Percentiles rank a stretch among this genome's conserved stretches.
phyloP scores from a whole-genome alignment of 2,797 vertebrate genomes.

The Psittacula derbiana region DNA sequence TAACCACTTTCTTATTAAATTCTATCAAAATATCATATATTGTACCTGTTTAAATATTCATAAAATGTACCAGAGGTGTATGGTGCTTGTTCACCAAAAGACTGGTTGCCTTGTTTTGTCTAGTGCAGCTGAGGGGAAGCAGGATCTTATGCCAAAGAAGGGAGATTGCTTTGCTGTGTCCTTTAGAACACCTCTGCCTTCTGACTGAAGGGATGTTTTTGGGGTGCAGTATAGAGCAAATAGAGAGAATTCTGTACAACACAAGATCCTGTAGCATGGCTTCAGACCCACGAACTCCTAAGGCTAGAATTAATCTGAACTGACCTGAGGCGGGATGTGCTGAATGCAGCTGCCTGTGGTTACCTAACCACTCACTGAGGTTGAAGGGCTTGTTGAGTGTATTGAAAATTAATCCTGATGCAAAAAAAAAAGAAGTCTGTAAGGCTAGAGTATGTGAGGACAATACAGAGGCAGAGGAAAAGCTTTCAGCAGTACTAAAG shows the following conservation, averaged over 20 bases:
- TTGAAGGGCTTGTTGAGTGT: rapidly evolving
- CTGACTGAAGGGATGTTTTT: neutral
- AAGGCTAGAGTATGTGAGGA: neutral
- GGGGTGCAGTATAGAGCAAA: neutral
- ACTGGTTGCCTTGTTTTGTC: neutral
- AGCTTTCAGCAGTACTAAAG: rapidly evolving
- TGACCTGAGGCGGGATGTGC: neutral
- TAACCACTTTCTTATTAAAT: neutral
- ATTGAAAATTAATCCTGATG: neutral
- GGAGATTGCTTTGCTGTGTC: neutral
- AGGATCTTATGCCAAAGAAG: neutral
- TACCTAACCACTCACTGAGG: rapidly evolving
- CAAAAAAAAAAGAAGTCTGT: neutral
- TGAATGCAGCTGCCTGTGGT: neutral
- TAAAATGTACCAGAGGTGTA: neutral
- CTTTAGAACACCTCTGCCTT: neutral
- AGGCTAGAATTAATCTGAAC: neutral
- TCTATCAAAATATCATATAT: neutral
- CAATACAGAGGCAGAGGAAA: neutral
- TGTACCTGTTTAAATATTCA: neutral
- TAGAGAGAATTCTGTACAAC: neutral
- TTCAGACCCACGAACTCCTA: neutral
- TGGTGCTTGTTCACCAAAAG: neutral
- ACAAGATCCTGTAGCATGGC: neutral
- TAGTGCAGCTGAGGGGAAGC: neutral